Conservation (phyloP, 1,140 invertebrate species). For the Drosophila ambigua region DNA sequence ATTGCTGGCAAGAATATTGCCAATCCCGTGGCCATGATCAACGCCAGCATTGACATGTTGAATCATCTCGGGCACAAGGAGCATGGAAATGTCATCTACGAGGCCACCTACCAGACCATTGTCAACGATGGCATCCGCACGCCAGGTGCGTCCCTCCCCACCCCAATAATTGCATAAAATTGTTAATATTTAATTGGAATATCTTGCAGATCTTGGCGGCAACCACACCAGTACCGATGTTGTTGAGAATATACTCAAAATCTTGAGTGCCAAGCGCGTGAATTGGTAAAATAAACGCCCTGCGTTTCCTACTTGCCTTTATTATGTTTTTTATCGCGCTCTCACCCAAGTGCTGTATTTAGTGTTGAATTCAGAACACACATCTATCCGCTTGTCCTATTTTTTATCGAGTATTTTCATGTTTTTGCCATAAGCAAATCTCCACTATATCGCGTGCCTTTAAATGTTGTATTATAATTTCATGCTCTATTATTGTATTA, state of each 20-base stretch:
- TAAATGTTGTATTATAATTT: conserved; percentile 58
- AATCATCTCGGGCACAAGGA: conserved; percentile 93
- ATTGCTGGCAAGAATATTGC: conserved; percentile 98
- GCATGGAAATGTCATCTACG: conserved; percentile 91
- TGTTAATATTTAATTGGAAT: background rate
- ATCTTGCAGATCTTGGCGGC: conserved; percentile 87
- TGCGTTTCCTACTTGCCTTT: conserved; percentile 29
- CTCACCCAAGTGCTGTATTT: conserved; percentile 49
- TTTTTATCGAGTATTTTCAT: conserved; percentile 22
- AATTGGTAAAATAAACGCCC: conserved; percentile 81
- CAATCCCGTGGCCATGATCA: conserved; percentile 98
- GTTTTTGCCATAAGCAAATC: too few relatives aligned
- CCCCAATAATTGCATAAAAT: background rate
- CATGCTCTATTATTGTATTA: conserved; percentile 67
- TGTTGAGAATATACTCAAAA: conserved; percentile 88
- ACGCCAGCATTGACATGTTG: conserved; percentile 96
- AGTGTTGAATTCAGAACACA: conserved; percentile 40
- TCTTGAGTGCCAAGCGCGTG: conserved; percentile 84
- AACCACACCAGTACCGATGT: conserved; percentile 88
- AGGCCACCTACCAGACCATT: conserved; percentile 92
- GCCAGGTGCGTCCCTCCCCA: conserved; percentile 85
- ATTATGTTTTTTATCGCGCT: conserved; percentile 39
- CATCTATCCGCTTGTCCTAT: conserved; percentile 64
- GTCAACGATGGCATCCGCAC: conserved; percentile 92
- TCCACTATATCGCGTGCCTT: conserved; percentile 18